Percentiles rank a stretch among this genome's conserved stretches.
phyloP scores from a whole-genome alignment of 2,113 vertebrate species.

The Otolemur garnettii region DNA sequence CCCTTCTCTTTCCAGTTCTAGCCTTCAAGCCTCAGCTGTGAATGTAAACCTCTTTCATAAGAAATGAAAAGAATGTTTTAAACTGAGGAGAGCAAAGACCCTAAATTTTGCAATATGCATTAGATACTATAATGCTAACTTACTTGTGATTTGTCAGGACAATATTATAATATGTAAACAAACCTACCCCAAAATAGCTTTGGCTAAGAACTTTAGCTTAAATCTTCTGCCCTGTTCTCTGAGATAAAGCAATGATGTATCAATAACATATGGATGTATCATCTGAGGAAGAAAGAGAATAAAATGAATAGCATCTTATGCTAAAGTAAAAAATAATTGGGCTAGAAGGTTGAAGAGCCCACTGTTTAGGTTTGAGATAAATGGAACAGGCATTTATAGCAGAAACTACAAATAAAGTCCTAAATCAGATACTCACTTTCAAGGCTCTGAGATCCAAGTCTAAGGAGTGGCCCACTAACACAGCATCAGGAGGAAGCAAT shows the following conservation, averaged over 20 bases:
- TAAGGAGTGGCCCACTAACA: slow-evolving; percentile 95
- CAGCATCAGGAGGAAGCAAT: slow-evolving; percentile 91
- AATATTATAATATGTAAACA: slow-evolving; percentile 47
- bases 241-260: slow-evolving; percentile 94
- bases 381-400: background rate
- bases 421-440: slow-evolving; percentile 87
- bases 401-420: background rate
- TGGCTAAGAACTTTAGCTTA: slow-evolving; percentile 93
- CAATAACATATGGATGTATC: slow-evolving; percentile 94
- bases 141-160: slow-evolving; percentile 19
- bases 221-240: slow-evolving; percentile 89
- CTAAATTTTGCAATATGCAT: slow-evolving; percentile 9
- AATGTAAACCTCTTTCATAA: slow-evolving; percentile 21
- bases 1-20: background rate
- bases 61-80: slow-evolving; percentile 49
- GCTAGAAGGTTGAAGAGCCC: background rate
- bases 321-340: background rate
- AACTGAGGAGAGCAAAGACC: slow-evolving; percentile 3
- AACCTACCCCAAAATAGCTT: slow-evolving; percentile 92
- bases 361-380: slow-evolving; percentile 6
- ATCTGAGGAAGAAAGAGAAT: slow-evolving; percentile 87
- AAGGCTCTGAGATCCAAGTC: slow-evolving; percentile 92
- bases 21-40: background rate
- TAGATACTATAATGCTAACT: slow-evolving; percentile 2
- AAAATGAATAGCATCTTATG: slow-evolving; percentile 48